Evolutionary conservation across 1,140 invertebrate species (phyloP), one percentile per base, ranked within the genome.

Genomic region (Conopomorpha cramerella): DNA sequence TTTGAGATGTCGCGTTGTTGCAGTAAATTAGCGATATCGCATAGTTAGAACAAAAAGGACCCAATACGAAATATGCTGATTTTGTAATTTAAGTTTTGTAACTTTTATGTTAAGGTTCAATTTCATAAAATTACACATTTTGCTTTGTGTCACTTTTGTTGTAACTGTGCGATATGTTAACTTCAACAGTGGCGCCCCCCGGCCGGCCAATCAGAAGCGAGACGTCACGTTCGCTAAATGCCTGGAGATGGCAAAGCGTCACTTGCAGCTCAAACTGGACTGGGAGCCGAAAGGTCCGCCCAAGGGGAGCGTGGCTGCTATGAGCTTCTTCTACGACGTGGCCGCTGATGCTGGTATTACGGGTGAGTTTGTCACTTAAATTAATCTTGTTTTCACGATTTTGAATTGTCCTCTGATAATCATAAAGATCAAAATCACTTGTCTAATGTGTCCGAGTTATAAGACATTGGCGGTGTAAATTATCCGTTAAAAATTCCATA

Each of bases 291-390:
- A 13, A 8, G 82, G 1, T 74, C 84, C 51, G 81, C 87, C 18
- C 77, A 80, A 36, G 72, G 88, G 41, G 80, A 82, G 43, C 66
- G 84, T 45, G 81, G 96, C 44, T 46, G 90, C 92, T 4, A 95
- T 98, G 74, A 95, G 92, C 39, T 98, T 96, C 70, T 98, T 95
- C 68, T 97, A 89, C 70, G 95, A 98, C 52, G 79, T 92, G 34
- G 92, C 92, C 13, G 83, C 86, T 0, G 94, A 97, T 71, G 86
- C 88, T 39, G 87, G 85, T 6, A 73, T 93, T 15, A 87, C 90
- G 36, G 83, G 85, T 85, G 43, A 63, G 7, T 25, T 28, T 25
- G 40, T 35, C 10, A 19, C 18, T n/a, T 35, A 34, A 12, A 30
- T 25, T 10, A 44, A 1, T 37, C n/a, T 34, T 33, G 34, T n/a